Conservation (phyloP, 2,888 invertebrate species). For the Rhagophthalmus giganteus region DNA sequence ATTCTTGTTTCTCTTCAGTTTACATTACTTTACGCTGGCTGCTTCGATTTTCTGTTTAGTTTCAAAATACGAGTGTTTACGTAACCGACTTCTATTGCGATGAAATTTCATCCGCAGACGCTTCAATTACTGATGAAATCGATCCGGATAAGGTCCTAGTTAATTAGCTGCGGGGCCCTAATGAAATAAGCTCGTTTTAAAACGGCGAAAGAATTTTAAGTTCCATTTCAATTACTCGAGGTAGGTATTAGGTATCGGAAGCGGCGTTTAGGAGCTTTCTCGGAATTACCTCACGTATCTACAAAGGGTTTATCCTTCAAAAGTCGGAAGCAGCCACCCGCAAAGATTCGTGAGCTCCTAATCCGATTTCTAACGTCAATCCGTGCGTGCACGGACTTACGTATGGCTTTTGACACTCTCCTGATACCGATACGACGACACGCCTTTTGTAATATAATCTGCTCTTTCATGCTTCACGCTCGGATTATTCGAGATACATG, state of each 20-base stretch:
- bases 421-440: conserved; percentile 24
- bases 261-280: conserved; percentile 1
- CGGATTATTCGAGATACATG: conserved; percentile 13
- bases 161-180: conserved; percentile 11
- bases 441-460: conserved; percentile 27
- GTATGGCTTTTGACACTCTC: conserved; percentile 36
- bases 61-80: conserved; percentile 28
- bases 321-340: conserved; percentile 18
- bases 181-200: conserved; percentile 9
- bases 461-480: conserved; percentile 21
- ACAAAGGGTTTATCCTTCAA: conserved; percentile 18
- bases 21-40: conserved; percentile 32
- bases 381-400: conserved; percentile 38
- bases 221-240: conserved; percentile 10
- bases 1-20: conserved; percentile 29
- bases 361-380: conserved; percentile 29
- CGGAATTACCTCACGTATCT: conserved; percentile 15
- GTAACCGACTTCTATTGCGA: conserved; percentile 14
- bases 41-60: conserved; percentile 32
- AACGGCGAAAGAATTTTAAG: conserved; percentile 8
- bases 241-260: conserved; percentile 10
- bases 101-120: conserved; percentile 21
- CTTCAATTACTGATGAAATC: conserved; percentile 22
- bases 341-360: conserved; percentile 22
- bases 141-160: conserved; percentile 11